Evolutionary conservation across 1,140 invertebrate species (phyloP), one percentile per base, ranked within the genome.

Genomic region (Muscidifurax raptorellus): DNA sequence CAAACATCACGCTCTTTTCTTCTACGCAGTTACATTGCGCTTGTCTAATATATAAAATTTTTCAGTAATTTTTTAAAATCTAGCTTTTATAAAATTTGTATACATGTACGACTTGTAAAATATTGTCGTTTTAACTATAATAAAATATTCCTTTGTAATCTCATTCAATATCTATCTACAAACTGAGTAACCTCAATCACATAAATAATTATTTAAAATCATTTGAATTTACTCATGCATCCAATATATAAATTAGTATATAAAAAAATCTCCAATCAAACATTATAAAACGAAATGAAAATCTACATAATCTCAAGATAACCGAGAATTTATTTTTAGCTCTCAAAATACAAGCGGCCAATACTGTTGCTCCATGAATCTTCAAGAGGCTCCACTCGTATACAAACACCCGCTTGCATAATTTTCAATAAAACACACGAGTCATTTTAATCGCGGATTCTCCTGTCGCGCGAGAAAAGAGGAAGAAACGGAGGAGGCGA

Each of bases 401-500:
- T 7, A 69, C 28, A 69, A n/a, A 69, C 25, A 69, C 67, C 7
- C 27, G 67, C 67, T 69, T 69, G 67, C 67, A 69, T 69, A 69
- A 69, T 69, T 69, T 69, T 7, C 67, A 69, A 69, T 30, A 69
- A 28, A 69, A 69, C 28, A 69, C 28, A 12, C 25, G 67, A 27
- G 67, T 69, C 67, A 28, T 27, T 59, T 59, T 22, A 59, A 59
- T 59, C 52, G 52, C 18, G 18, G 52, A 59, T 59, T 59, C 52
- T 18, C 52, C 52, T 59, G 52, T 59, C 52, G 52, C 52, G 52
- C 52, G 52, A 59, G 52, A n/a, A 2, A 74, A 74, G 71, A 74
- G 71, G 71, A 74, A 74, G 44, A 22, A 40, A 36, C 71, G 52
- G 30, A 82, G 47, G 80, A n/a, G 18, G 30, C 27, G 78, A 80